These are phyloP conservation scores for Ahaetulla prasina DNA, from an alignment of 2,113 vertebrate species.

Conservation along the genomic window DNA sequence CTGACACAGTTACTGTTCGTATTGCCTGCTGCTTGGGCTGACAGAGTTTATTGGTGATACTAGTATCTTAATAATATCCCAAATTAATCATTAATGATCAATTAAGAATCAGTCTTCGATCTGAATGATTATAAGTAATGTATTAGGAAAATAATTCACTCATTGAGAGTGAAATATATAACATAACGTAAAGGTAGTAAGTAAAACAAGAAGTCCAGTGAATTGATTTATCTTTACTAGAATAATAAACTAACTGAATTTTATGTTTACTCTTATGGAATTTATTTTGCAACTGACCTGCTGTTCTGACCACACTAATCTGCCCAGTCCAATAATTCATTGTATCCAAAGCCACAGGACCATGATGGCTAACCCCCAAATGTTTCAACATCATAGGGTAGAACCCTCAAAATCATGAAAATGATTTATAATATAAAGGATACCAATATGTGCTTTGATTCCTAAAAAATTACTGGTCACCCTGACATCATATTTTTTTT, in stretches of 20 bases:
- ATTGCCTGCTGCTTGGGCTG: background rate
- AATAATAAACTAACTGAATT: background rate
- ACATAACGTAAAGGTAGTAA: background rate
- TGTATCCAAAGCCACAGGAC: slow-evolving; percentile 9
- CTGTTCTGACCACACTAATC: background rate
- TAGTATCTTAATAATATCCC: background rate
- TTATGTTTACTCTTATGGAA: background rate
- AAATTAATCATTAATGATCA: background rate
- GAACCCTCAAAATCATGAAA: background rate
- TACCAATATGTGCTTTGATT: background rate
- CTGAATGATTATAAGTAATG: background rate
- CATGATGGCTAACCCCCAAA: background rate
- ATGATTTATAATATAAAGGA: background rate
- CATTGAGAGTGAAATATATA: background rate
- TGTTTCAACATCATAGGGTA: background rate
- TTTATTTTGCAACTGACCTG: background rate
- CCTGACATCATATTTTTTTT: background rate
- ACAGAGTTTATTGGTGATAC: background rate
- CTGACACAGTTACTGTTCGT: background rate
- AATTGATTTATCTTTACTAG: background rate
- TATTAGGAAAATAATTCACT: background rate
- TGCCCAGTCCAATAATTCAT: background rate
- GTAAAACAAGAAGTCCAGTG: background rate
- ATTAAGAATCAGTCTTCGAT: background rate
- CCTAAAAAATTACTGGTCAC: background rate